Conservation (phyloP, 1,140 invertebrate genomes). For the Cardiocondyla obscurior region DNA sequence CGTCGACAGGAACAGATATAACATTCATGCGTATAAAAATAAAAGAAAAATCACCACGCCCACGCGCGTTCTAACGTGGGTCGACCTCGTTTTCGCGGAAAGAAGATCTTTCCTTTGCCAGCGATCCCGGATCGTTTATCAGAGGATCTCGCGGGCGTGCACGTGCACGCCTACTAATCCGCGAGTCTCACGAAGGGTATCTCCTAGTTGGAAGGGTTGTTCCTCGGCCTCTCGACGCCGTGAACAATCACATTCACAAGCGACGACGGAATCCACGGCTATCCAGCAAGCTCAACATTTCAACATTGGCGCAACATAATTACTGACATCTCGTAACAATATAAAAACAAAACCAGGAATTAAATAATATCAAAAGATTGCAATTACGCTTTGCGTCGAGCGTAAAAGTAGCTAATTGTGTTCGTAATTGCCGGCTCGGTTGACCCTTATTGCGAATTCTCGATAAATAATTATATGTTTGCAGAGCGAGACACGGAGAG, state of each 20-base stretch:
- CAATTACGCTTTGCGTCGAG: not conserved
- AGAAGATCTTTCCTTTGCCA: constrained; percentile 78
- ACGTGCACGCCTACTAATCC: constrained; percentile 73
- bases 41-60: constrained; percentile 72
- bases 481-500: not conserved
- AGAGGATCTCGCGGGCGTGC: constrained; percentile 73
- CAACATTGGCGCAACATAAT: not conserved
- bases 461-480: not conserved
- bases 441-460: not conserved
- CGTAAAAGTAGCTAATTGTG: not conserved
- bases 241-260: constrained; percentile 12
- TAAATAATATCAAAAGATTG: not conserved
- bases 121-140: constrained; percentile 82
- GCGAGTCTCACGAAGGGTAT: constrained; percentile 38
- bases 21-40: constrained; percentile 58
- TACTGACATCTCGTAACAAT: not conserved
- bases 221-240: constrained; percentile 22
- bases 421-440: no score
- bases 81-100: constrained; percentile 71
- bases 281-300: not conserved
- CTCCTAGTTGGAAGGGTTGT: constrained; percentile 15
- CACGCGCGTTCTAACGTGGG: constrained; percentile 67
- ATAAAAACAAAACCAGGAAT: not conserved
- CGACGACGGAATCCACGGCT: not conserved
- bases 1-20: constrained; percentile 32